Percentiles rank a stretch among this genome's conserved stretches.
Evolutionary conservation across 92 coral and sea anemone genomes (phyloP).

Genomic region (Zoanthus sansibaricus): DNA sequence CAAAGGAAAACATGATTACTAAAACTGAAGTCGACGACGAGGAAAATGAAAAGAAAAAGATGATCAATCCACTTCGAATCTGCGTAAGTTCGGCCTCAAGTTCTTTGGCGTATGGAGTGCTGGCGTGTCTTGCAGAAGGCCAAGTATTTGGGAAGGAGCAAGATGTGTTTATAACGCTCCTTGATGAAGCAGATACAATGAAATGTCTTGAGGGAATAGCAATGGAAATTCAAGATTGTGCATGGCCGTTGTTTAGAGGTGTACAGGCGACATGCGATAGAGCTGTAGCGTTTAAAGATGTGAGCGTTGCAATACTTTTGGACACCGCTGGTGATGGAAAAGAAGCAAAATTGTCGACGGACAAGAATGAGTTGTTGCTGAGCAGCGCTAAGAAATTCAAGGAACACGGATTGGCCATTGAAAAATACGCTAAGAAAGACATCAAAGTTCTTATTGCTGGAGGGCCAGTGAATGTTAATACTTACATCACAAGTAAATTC

Average conservation of each 20-base stretch:
- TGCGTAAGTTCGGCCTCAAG: conserved; percentile 84
- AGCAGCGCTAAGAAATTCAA: conserved; percentile 73
- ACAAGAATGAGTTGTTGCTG: conserved; percentile 58
- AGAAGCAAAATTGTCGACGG: conserved; percentile 41
- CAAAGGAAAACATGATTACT: conserved; percentile 86
- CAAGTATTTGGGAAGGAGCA: conserved; percentile 87
- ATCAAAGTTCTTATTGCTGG: conserved; percentile 90
- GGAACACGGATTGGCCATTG: conserved; percentile 83
- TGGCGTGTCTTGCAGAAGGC: conserved; percentile 80
- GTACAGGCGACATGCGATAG: conserved; percentile 76
- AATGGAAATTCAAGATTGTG: conserved; percentile 90
- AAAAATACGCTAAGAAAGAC: conserved; percentile 80
- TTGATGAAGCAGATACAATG: conserved; percentile 77
- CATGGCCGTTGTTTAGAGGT: conserved; percentile 88
- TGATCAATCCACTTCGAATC: conserved; percentile 82
- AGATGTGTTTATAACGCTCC: conserved; percentile 76
- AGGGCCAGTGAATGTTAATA: conserved; percentile 76
- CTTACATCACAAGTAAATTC: conserved; percentile 78
- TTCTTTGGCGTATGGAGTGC: conserved; percentile 80
- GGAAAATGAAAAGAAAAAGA: conserved; percentile 71
- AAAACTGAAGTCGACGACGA: conserved; percentile 83
- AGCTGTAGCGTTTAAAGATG: conserved; percentile 78
- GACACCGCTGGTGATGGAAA: conserved; percentile 60
- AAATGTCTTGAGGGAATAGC: conserved; percentile 78
- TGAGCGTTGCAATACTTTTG: conserved; percentile 78